A percentile compares a stretch with the other conserved stretches of the same genome.
These are phyloP conservation scores for Conops quadrifasciatus DNA, from an alignment of 2,888 invertebrate genomes.

Conservation along the genomic window DNA sequence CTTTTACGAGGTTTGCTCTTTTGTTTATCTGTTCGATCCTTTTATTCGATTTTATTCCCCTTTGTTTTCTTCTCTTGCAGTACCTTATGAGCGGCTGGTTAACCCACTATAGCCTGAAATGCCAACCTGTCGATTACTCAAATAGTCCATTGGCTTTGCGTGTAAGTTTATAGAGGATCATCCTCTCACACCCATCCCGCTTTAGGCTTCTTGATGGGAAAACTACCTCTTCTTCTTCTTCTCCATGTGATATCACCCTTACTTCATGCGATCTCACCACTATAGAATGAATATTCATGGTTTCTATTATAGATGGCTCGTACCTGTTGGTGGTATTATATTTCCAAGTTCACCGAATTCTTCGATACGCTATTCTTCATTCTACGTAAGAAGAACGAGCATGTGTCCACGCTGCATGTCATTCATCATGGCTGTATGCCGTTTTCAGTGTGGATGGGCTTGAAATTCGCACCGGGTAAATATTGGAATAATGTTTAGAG, in stretches of 20 bases:
- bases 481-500: conserved; percentile 5
- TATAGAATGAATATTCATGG: conserved; percentile 43
- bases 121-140: conserved; percentile 90
- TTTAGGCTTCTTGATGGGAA: not conserved
- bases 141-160: conserved; percentile 76
- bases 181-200: not conserved
- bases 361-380: conserved; percentile 97
- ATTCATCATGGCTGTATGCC: conserved; percentile 98
- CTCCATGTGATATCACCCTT: not conserved
- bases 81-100: conserved; percentile 79
- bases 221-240: not conserved
- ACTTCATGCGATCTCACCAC: conserved; percentile 26
- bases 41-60: not conserved
- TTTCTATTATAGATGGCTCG: conserved; percentile 78
- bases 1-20: conserved; percentile 83
- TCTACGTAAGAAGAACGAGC: conserved; percentile 91
- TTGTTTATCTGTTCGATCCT: not conserved
- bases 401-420: conserved; percentile 92
- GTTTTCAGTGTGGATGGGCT: conserved; percentile 93
- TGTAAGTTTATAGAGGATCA: conserved; percentile 64
- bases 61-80: conserved; percentile 59
- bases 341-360: conserved; percentile 97
- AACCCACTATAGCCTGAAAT: conserved; percentile 79
- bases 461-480: conserved; percentile 92
- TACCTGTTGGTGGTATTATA: conserved; percentile 97